Percentiles rank a stretch among this genome's conserved stretches.
Evolutionary conservation across 2,888 invertebrate species (phyloP).

Genomic region (Drosophila multiciliata): DNA sequence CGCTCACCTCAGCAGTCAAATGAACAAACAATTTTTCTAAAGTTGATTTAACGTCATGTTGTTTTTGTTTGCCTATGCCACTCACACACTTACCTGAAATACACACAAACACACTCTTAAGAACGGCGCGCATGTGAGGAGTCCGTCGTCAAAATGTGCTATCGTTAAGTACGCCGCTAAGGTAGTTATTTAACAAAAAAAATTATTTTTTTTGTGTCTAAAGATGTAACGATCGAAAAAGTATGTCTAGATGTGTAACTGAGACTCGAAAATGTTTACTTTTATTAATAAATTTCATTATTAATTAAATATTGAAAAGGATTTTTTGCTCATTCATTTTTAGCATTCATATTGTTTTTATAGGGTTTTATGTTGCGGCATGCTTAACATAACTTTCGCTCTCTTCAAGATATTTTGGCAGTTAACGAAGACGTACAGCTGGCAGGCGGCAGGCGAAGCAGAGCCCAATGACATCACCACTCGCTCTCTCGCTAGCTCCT

Average conservation of each 20-base stretch:
- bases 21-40: slow-evolving; percentile 65
- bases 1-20: slow-evolving; percentile 37
- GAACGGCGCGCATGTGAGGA: slow-evolving; percentile 51
- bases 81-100: slow-evolving; percentile 28
- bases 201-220: background rate
- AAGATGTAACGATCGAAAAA: slow-evolving; percentile 1
- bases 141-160: slow-evolving; percentile 60
- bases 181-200: slow-evolving; percentile 9
- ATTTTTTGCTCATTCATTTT: background rate
- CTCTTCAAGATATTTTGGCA: slow-evolving; percentile 20
- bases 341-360: background rate
- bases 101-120: slow-evolving; percentile 28
- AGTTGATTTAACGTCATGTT: slow-evolving; percentile 66
- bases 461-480: slow-evolving; percentile 51
- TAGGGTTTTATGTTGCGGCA: slow-evolving; percentile 14
- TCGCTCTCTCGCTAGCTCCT: slow-evolving; percentile 22
- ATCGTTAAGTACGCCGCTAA: slow-evolving; percentile 53
- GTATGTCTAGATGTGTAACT: background rate
- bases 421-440: slow-evolving; percentile 53
- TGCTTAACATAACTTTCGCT: background rate
- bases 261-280: background rate
- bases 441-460: slow-evolving; percentile 35
- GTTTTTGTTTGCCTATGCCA: slow-evolving; percentile 71
- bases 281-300: no score
- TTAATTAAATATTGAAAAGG: background rate